These are phyloP conservation scores for Eidolon dupreanum DNA, from an alignment of 2,797 vertebrate species.

Conservation along the genomic window DNA sequence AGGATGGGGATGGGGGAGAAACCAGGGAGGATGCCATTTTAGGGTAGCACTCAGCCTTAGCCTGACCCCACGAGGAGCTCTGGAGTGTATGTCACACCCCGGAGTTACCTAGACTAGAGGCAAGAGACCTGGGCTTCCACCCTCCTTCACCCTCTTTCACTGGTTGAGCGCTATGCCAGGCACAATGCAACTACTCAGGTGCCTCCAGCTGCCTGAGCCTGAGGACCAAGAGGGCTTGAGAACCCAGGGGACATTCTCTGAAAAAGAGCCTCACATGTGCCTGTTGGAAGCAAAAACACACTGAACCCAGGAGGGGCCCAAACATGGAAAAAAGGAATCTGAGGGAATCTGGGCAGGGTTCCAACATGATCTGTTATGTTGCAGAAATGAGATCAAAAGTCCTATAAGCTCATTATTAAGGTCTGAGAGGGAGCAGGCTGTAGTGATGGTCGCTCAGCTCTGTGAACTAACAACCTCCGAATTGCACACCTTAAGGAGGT, in stretches of 20 bases:
- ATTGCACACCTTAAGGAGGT: not conserved
- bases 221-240: not conserved
- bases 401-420: accelerated
- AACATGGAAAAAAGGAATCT: not conserved
- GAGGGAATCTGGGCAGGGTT: not conserved
- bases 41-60: not conserved
- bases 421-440: not conserved
- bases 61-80: not conserved
- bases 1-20: too few species aligned
- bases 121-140: not conserved
- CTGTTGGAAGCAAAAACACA: not conserved
- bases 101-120: not conserved
- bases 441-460: not conserved
- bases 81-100: accelerated
- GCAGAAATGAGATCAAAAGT: not conserved
- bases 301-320: not conserved
- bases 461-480: not conserved
- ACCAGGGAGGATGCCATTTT: too few species aligned
- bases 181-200: not conserved
- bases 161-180: not conserved
- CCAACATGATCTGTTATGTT: not conserved
- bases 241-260: not conserved
- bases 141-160: not conserved
- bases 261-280: not conserved
- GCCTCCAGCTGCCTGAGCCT: not conserved